phyloP scores from a whole-genome alignment of 2,113 vertebrate species.

The Oreocharis arfaki region DNA sequence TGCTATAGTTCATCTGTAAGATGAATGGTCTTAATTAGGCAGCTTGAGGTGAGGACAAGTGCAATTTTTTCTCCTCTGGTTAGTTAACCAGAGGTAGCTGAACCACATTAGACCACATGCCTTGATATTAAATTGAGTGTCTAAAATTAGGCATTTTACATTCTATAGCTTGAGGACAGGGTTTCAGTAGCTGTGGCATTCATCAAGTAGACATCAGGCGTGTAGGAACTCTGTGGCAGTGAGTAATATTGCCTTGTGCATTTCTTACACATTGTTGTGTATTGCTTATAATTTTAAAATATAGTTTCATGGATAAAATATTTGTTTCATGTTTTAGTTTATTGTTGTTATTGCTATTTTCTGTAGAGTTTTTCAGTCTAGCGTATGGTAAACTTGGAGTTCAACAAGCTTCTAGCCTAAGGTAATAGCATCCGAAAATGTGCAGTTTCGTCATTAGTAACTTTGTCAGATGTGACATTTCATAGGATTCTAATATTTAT shows the following conservation, averaged over 20 bases:
- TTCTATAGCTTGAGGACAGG: conserved; percentile 56
- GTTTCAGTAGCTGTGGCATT: conserved; percentile 56
- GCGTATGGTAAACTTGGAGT: not conserved
- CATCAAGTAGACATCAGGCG: conserved; percentile 24
- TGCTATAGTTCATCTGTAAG: not conserved
- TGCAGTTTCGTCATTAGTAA: not conserved
- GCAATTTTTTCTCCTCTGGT: conserved; percentile 46
- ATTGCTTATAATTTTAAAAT: not conserved
- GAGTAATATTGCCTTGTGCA: conserved; percentile 44
- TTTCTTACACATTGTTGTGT: not conserved
- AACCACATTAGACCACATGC: conserved; percentile 52
- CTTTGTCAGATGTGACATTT: not conserved
- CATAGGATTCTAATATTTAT: not conserved
- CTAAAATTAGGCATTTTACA: conserved; percentile 76
- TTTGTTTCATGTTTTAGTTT: not conserved
- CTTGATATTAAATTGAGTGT: conserved; percentile 59
- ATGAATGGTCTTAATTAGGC: not conserved
- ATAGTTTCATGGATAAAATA: not conserved
- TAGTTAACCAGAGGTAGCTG: conserved; percentile 52
- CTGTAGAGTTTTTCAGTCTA: not conserved
- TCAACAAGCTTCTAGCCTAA: not conserved
- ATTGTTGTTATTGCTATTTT: not conserved
- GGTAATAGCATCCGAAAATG: not conserved
- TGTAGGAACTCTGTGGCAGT: conserved; percentile 57
- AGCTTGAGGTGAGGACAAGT: not conserved